Evolutionary conservation across 2,888 invertebrate species (phyloP), one percentile per base, ranked within the genome.

Genomic region (Tetragonula carbonaria): DNA sequence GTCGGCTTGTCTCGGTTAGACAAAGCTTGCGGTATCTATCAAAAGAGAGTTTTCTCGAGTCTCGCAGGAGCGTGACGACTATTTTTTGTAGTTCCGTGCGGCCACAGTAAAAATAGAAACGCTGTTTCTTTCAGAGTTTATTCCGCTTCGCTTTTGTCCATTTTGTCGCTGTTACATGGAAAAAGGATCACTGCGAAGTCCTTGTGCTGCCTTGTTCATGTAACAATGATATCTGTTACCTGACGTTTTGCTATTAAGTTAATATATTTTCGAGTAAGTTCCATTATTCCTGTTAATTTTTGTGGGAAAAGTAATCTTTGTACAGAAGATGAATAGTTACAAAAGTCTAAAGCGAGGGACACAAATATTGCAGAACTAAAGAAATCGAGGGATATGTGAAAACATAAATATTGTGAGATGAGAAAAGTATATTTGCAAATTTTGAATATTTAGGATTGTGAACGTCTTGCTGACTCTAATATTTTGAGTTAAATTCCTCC

Each of bases 11-110:
- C 53, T 11, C 38, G 73, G 78, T 85, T 74, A 65, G 78, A 78
- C 73, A 80, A 85, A 86, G 78, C 87, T 78, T 63, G 68, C 67
- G 78, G 74, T 75, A 85, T 85, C 81, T 81, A 85, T 86, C 83
- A 84, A 80, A 80, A 62, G 68, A 76, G 74, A 82, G 86, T 78
- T 82, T 68, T 65, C 33, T 74, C 73, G 50, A 23, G 67, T 28
- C 71, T 75, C 70, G 74, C 59, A 74, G 53, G 62, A 77, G 70
- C 76, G 85, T 74, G 78, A 77, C 38, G 78, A 80, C 80, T 83
- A 81, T 87, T 85, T 88, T 80, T 88, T 85, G 73, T 77, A 50
- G 72, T 79, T 68, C 75, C 68, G 82, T 45, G 45, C 73, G 57
- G n/a, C 63, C 57, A 74, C 21, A 4, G n/a, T 16, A 28, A 55